A percentile compares a stretch with the other conserved stretches of the same genome.
Evolutionary conservation across 2,888 invertebrate species (phyloP).

Genomic region (Scelioninae gen. 1): DNA sequence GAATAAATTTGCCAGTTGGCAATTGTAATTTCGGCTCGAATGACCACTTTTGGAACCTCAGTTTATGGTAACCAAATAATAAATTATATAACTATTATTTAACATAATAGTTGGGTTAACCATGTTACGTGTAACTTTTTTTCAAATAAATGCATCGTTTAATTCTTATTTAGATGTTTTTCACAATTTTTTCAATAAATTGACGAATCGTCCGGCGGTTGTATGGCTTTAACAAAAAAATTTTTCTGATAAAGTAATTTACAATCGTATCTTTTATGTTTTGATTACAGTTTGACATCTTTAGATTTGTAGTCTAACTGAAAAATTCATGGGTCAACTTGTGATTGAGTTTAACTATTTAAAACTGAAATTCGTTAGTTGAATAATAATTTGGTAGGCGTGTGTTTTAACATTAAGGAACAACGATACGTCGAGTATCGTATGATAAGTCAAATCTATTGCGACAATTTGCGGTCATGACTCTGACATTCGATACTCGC

Average conservation of each 20-base stretch:
- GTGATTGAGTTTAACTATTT: slow-evolving; percentile 25
- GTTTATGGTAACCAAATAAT: no score
- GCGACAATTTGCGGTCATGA: slow-evolving; percentile 58
- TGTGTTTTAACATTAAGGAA: slow-evolving; percentile 32
- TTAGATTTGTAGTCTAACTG: neutral
- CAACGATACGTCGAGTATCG: slow-evolving; percentile 43
- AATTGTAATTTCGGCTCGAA: no score
- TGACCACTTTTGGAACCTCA: no score
- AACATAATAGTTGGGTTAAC: no score
- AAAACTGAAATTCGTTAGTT: slow-evolving; percentile 24
- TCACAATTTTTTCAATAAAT: neutral
- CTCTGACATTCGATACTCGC: slow-evolving; percentile 50
- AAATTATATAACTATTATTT: no score
- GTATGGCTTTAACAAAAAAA: no score
- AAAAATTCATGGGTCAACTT: slow-evolving; percentile 43
- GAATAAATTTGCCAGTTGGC: no score
- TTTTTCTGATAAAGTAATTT: no score
- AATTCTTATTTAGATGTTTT: no score
- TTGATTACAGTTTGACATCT: neutral
- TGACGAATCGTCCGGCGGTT: neutral
- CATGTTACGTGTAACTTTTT: no score
- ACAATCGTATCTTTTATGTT: neutral
- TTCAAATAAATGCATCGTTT: no score
- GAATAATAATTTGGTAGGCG: slow-evolving; percentile 43
- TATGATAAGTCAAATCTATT: slow-evolving; percentile 56